Conservation (phyloP, 2,797 vertebrate species). For the Hypotaenidia philippensis region DNA sequence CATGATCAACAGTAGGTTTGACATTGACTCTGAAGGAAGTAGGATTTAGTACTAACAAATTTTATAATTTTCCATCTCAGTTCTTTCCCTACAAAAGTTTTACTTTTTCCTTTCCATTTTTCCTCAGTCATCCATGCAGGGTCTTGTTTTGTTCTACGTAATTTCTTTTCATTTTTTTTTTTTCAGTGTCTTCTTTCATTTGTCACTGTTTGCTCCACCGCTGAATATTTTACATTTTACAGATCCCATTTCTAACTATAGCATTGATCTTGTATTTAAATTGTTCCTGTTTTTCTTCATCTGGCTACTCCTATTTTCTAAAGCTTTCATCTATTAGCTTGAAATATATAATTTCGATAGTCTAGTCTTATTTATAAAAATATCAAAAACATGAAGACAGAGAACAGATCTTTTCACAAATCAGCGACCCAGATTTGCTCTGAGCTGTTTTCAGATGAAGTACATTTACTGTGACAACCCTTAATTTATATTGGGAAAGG, state of each 20-base stretch:
- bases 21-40: neutral
- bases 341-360: slow-evolving; percentile 3
- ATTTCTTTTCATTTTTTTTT: neutral
- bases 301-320: neutral
- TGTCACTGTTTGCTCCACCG: neutral
- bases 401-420: slow-evolving; percentile 15
- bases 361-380: neutral
- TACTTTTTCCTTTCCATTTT: neutral
- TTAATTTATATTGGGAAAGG: slow-evolving; percentile 16
- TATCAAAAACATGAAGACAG: neutral
- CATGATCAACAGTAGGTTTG: neutral
- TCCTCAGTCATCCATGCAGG: neutral
- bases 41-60: neutral
- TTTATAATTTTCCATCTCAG: neutral
- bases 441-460: slow-evolving; percentile 16
- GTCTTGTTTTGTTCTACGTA: neutral
- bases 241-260: neutral
- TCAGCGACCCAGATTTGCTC: slow-evolving; percentile 28
- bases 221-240: neutral
- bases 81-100: neutral
- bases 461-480: neutral
- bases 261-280: neutral
- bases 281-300: neutral
- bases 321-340: neutral
- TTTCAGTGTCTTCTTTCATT: neutral